phyloP scores from a whole-genome alignment of 2,797 vertebrate species.

The Urosaurus nigricauda region DNA sequence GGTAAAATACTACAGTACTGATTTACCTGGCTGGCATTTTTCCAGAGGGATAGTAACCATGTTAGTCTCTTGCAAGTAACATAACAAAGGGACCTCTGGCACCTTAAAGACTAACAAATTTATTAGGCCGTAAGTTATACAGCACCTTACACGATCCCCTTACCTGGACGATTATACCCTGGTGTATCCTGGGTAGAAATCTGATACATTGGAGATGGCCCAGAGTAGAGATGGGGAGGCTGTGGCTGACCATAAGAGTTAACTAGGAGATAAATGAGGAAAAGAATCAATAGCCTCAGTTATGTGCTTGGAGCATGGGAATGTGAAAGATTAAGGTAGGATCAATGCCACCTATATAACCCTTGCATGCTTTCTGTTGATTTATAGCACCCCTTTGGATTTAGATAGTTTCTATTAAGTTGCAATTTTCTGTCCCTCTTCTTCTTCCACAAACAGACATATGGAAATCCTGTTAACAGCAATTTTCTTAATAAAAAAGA shows the following conservation, averaged over 20 bases:
- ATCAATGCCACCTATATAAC: background rate
- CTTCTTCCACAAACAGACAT: background rate
- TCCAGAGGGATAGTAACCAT: too few relatives aligned
- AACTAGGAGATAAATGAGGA: slow-evolving; percentile 70
- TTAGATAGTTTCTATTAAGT: background rate
- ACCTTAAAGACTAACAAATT: background rate
- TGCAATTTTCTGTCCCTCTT: too few relatives aligned
- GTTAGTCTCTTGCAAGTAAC: background rate
- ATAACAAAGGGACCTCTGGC: background rate
- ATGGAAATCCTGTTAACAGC: slow-evolving; percentile 18
- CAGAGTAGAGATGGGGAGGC: slow-evolving; percentile 81
- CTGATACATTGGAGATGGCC: slow-evolving; percentile 83
- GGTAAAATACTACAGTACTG: background rate
- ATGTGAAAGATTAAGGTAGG: slow-evolving; percentile 44
- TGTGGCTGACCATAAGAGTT: slow-evolving; percentile 84
- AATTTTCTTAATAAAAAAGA: background rate
- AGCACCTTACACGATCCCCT: slow-evolving; percentile 39
- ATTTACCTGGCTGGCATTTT: background rate
- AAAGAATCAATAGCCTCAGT: background rate
- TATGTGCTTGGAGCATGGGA: slow-evolving; percentile 40
- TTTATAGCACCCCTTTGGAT: background rate
- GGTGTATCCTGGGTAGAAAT: slow-evolving; percentile 82
- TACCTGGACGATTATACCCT: slow-evolving; percentile 83
- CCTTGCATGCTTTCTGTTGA: background rate
- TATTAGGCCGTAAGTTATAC: background rate